Evolutionary conservation across 2,888 invertebrate species (phyloP), one percentile per base, ranked within the genome.

Genomic region (Nudaria mundana): DNA sequence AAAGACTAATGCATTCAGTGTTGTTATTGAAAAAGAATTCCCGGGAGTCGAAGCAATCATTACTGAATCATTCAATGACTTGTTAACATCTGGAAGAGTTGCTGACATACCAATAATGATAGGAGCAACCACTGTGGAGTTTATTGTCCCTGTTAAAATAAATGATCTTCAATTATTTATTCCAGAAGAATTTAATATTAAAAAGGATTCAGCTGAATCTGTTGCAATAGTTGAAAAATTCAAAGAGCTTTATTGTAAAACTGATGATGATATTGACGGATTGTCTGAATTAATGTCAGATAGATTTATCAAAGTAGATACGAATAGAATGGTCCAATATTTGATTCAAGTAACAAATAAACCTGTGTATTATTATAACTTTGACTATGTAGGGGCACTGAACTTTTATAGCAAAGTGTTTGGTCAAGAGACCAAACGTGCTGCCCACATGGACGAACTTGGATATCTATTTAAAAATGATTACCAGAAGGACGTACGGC

Each of bases 1-100:
- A 13, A 48, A 45, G 1, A 10, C 24, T 0, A 63, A 53, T 8
- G 5, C 49, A 0, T 84, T 84, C 39, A 54, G 48, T 0, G 48
- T 75, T 0, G 81, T 86, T 0, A 56, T 86, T 0, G 88, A 88
- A 46, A 83, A 81, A 12, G 86, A 87, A 42, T 87, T 86, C 26
- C 74, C 76, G 0, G 77, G 71, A 0, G 78, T 82, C 0, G 84
- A 86, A 52, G 69, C 80, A 0, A 65, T 78, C 1, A 42, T 83
- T 2, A 78, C 76, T 0, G 87, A 88, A 43, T 53, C 79, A 0
- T 83, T 83, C 20, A 63, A 74, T 4, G 75, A 82, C 23, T 29
- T 84, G 1, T 31, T 88, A 0, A 81, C 76, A 1, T 83, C 86
- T 0, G 87, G 87, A 0, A 61, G 85, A 6, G 62, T 80, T 0